phyloP scores from a whole-genome alignment of 2,797 vertebrate species.

The Dallia pectoralis region DNA sequence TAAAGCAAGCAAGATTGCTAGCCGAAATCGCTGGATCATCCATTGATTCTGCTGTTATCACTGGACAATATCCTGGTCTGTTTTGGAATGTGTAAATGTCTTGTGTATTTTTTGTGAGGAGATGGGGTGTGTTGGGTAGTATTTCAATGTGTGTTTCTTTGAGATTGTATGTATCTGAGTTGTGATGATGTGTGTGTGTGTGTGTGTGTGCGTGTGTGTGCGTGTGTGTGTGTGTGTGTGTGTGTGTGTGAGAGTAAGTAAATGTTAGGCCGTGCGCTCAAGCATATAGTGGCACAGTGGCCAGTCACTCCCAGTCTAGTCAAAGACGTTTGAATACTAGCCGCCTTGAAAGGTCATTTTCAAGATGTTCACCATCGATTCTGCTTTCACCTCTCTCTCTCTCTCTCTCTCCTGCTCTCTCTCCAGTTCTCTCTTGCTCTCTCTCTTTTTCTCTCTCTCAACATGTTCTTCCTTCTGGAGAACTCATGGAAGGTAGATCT shows the following conservation, averaged over 20 bases:
- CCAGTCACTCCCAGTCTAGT: constrained; percentile 45
- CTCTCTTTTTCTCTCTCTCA: constrained; percentile 15
- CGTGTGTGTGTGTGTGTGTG: not conserved
- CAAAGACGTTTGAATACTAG: constrained; percentile 56
- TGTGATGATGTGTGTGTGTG: not conserved
- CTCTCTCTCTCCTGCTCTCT: constrained; percentile 23
- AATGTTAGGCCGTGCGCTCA: constrained; percentile 32
- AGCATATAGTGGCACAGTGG: constrained; percentile 41
- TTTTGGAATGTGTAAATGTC: too few relatives aligned
- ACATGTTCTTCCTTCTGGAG: constrained; percentile 77
- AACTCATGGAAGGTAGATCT: constrained; percentile 81
- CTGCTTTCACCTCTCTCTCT: constrained; percentile 27
- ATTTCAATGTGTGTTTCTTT: not conserved
- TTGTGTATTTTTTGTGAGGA: too few relatives aligned
- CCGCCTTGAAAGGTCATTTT: constrained; percentile 56
- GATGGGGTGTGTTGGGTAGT: not conserved
- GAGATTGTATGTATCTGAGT: not conserved
- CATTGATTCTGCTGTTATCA: too few relatives aligned
- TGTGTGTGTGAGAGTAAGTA: not conserved
- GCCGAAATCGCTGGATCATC: too few relatives aligned
- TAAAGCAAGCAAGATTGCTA: too few relatives aligned
- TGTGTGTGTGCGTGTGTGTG: not conserved
- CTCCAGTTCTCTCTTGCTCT: constrained; percentile 32
- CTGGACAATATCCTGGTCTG: not conserved
- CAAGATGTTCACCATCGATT: constrained; percentile 58